Conservation (phyloP, 2,113 vertebrate species). For the Epinephelus cyanopodus region DNA sequence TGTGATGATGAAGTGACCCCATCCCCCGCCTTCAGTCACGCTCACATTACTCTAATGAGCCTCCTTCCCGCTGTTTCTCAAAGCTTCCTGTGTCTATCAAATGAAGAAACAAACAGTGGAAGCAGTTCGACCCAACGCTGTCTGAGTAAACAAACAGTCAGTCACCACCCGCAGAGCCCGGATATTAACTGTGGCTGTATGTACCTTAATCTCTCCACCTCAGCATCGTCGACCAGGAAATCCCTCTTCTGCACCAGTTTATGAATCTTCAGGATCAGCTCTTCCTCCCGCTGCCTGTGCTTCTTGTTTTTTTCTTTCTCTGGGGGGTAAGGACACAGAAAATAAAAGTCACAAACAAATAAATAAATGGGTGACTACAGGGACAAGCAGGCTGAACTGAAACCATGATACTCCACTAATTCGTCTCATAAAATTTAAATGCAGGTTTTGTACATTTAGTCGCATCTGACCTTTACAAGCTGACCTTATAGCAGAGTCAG, state of each 20-base stretch:
- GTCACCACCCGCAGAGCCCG: background rate
- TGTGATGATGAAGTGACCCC: slow-evolving; percentile 31
- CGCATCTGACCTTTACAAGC: background rate
- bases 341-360: background rate
- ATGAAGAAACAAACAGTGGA: slow-evolving; percentile 3
- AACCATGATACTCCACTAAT: background rate
- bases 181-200: background rate
- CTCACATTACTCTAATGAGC: slow-evolving; percentile 38
- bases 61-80: slow-evolving; percentile 15
- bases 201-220: slow-evolving; percentile 96
- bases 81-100: background rate
- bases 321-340: slow-evolving; percentile 58
- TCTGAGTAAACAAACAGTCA: background rate
- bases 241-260: slow-evolving; percentile 97
- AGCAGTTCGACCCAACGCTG: background rate
- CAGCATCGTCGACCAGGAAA: slow-evolving; percentile 97
- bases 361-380: background rate
- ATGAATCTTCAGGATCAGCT: slow-evolving; percentile 97
- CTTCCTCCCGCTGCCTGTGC: slow-evolving; percentile 92
- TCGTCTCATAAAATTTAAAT: background rate
- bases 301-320: slow-evolving; percentile 94
- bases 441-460: background rate
- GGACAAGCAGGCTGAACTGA: background rate
- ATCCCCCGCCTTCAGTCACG: background rate
- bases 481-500: slow-evolving; percentile 30